A percentile compares a stretch with the other conserved stretches of the same genome.
phyloP scores from a whole-genome alignment of 2,113 vertebrate species.

The Dermatemys mawii region DNA sequence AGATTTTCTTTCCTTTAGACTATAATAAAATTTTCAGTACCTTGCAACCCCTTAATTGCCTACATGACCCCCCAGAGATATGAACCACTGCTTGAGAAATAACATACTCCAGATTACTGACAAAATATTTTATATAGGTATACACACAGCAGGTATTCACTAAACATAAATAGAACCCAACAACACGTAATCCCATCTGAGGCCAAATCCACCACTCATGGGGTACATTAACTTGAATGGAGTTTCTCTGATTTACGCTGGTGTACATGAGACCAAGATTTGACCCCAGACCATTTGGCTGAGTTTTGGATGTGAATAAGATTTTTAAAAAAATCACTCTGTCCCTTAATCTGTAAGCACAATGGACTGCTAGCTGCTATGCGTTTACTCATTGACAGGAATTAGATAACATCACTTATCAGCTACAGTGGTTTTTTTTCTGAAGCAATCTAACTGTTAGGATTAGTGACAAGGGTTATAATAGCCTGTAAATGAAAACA shows the following conservation, averaged over 20 bases:
- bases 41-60: constrained; percentile 66
- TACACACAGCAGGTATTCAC: not conserved
- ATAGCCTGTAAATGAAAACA: not conserved
- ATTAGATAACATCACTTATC: not conserved
- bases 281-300: constrained; percentile 28
- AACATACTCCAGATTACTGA: constrained; percentile 37
- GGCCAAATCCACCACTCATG: constrained; percentile 33
- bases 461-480: not conserved
- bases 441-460: not conserved
- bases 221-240: constrained; percentile 7
- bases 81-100: constrained; percentile 59
- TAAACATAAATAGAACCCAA: constrained; percentile 50
- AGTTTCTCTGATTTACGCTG: constrained; percentile 48
- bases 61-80: constrained; percentile 62
- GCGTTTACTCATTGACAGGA: not conserved
- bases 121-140: constrained; percentile 55
- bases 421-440: not conserved
- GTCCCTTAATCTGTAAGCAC: not conserved
- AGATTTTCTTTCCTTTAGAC: constrained; percentile 62
- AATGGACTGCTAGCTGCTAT: not conserved
- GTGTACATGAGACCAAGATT: constrained; percentile 30
- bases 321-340: not conserved
- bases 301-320: constrained; percentile 10
- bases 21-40: constrained; percentile 61
- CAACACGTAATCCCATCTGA: constrained; percentile 50